These are phyloP conservation scores for Branchellion lobata DNA, from an alignment of 2,888 invertebrate genomes.

Conservation along the genomic window DNA sequence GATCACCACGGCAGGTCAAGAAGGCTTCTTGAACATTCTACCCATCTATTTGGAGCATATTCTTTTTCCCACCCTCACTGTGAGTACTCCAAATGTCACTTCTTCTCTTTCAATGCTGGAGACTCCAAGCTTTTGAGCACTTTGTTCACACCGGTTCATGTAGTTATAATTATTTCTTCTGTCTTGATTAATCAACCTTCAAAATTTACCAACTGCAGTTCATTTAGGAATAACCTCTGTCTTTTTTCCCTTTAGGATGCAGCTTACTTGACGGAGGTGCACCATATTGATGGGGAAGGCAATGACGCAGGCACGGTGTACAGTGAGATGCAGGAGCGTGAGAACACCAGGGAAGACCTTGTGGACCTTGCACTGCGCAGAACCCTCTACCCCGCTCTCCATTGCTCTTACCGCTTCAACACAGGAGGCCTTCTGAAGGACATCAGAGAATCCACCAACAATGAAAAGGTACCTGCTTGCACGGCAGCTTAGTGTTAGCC, in stretches of 20 bases:
- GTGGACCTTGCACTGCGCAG: constrained; percentile 70
- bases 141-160: too few relatives aligned
- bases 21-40: constrained; percentile 82
- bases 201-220: too few relatives aligned
- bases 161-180: too few relatives aligned
- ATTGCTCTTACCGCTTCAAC: constrained; percentile 79
- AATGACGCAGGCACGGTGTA: constrained; percentile 92
- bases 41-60: constrained; percentile 89
- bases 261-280: constrained; percentile 74
- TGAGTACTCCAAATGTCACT: constrained; percentile 54
- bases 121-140: background rate
- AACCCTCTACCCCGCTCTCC: constrained; percentile 76
- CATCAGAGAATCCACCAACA: constrained; percentile 76
- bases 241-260: too few relatives aligned
- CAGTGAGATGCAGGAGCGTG: constrained; percentile 86
- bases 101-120: background rate
- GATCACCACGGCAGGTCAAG: constrained; percentile 80
- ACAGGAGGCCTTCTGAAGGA: constrained; percentile 84
- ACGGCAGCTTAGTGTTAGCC: too few relatives aligned
- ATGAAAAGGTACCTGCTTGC: constrained; percentile 72
- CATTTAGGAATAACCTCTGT: too few relatives aligned
- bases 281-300: constrained; percentile 83
- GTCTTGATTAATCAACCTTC: too few relatives aligned
- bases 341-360: constrained; percentile 77
- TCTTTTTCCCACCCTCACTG: constrained; percentile 76